Evolutionary conservation across 1,140 invertebrate species (phyloP).

Genomic region (Zophobas morio): DNA sequence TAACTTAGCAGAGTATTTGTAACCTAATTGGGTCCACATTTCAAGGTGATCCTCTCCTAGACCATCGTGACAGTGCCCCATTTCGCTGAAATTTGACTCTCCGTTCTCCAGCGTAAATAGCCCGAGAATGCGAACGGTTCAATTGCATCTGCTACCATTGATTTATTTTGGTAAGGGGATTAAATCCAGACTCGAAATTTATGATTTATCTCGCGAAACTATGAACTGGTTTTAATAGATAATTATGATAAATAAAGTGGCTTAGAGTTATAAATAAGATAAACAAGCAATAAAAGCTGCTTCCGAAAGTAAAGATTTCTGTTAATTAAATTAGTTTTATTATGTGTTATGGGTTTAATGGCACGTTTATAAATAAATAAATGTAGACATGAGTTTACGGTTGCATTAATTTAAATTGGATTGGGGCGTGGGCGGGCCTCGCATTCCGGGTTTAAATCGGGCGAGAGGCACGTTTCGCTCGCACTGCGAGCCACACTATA

Average conservation of each 20-base stretch:
- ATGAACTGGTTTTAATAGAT: conserved; percentile 33
- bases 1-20: conserved; percentile 32
- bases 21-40: conserved; percentile 26
- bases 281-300: conserved; percentile 22
- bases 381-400: no score
- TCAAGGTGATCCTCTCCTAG: conserved; percentile 26
- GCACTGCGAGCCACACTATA: no score
- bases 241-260: conserved; percentile 31
- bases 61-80: conserved; percentile 25
- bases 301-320: background rate
- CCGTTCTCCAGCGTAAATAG: conserved; percentile 6
- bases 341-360: background rate
- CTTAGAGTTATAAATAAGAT: conserved; percentile 40
- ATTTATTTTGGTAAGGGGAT: conserved; percentile 16
- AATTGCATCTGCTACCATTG: conserved; percentile 3
- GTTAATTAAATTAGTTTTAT: conserved; percentile 14
- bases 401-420: no score
- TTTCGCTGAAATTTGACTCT: conserved; percentile 1
- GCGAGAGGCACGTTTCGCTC: no score
- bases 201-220: conserved; percentile 25
- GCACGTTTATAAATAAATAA: background rate
- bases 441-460: no score
- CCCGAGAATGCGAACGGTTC: background rate
- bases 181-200: conserved; percentile 4
- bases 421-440: no score